phyloP scores from a whole-genome alignment of 2,113 vertebrate genomes.

The Aplodontia rufa region DNA sequence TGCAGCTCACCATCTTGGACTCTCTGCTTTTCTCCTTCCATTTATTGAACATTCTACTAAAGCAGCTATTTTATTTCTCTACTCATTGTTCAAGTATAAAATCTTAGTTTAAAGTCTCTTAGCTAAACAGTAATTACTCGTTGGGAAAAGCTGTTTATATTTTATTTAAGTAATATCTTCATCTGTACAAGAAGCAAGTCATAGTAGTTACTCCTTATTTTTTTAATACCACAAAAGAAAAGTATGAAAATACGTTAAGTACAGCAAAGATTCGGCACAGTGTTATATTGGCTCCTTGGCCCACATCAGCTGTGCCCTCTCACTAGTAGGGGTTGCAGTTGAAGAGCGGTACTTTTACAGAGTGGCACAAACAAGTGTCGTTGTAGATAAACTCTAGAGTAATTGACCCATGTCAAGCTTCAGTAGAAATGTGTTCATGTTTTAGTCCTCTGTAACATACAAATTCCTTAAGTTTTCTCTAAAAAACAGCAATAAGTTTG shows the following conservation, averaged over 20 bases:
- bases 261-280: neutral
- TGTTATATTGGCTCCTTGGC: neutral
- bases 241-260: neutral
- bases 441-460: slow-evolving; percentile 6
- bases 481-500: neutral
- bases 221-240: neutral
- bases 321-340: neutral
- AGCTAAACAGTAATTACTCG: neutral
- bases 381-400: neutral
- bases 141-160: neutral
- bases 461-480: slow-evolving; percentile 10
- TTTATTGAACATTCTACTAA: neutral
- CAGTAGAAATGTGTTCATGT: neutral
- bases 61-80: neutral
- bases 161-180: slow-evolving; percentile 16
- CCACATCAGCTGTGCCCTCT: neutral
- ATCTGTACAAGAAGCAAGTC: neutral
- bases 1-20: too few relatives aligned
- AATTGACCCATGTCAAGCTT: neutral
- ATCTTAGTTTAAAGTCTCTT: neutral
- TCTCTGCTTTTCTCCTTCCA: neutral
- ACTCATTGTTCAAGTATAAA: neutral
- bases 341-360: neutral
- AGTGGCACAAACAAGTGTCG: neutral
- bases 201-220: neutral